Conservation (phyloP, 2,113 vertebrate species). For the Tor tambroides region DNA sequence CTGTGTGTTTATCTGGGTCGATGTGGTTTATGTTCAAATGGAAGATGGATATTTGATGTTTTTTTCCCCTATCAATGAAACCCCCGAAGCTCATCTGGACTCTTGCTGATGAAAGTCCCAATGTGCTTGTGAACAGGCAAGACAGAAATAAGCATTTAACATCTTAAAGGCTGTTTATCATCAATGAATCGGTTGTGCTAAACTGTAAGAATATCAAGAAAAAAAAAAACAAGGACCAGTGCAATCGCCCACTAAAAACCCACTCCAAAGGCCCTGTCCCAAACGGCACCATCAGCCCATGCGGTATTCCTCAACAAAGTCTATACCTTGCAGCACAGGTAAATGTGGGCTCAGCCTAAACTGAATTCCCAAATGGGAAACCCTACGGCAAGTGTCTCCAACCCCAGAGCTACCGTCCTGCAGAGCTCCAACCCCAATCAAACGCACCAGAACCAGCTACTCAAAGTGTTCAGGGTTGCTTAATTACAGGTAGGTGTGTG, state of each 20-base stretch:
- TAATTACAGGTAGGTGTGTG: not conserved
- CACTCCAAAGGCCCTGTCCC: not conserved
- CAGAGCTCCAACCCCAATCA: not conserved
- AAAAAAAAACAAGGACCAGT: not conserved
- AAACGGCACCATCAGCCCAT: not conserved
- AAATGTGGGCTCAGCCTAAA: not conserved
- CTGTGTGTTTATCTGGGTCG: not conserved
- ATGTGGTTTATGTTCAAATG: not conserved
- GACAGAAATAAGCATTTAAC: not conserved
- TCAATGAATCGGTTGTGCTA: not conserved
- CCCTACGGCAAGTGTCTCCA: not conserved
- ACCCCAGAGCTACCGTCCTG: not conserved
- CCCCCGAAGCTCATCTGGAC: not conserved
- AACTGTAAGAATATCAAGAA: not conserved
- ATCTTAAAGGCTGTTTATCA: not conserved
- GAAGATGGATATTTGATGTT: not conserved
- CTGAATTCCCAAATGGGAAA: not conserved
- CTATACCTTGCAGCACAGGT: not conserved
- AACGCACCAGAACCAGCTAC: not conserved
- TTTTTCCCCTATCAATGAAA: not conserved
- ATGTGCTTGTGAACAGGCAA: slow-evolving; percentile 11
- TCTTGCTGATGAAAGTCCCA: not conserved
- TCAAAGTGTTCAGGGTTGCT: not conserved
- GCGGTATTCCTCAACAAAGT: not conserved
- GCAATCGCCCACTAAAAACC: not conserved